A percentile compares a stretch with the other conserved stretches of the same genome.
These are phyloP conservation scores for Pao palembangensis DNA, from an alignment of 2,113 vertebrate genomes.

Conservation along the genomic window DNA sequence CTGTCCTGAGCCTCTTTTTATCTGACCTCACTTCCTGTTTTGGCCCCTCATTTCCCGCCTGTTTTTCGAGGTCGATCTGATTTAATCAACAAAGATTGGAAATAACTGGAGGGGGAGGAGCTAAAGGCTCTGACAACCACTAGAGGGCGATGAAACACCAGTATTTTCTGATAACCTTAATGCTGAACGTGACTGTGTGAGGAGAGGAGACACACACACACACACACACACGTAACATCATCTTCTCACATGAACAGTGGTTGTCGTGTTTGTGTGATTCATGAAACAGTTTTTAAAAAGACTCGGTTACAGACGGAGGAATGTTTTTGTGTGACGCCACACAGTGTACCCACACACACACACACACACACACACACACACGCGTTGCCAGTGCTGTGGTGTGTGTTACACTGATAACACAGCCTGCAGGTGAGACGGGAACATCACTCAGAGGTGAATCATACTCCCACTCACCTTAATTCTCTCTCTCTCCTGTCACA, in stretches of 20 bases:
- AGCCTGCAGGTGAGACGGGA: conserved; percentile 25
- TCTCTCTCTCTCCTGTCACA: conserved; percentile 16
- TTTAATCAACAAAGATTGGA: no score
- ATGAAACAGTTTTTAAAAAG: not conserved
- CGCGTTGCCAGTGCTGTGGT: conserved; percentile 17
- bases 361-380: conserved; percentile 13
- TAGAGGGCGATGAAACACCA: no score
- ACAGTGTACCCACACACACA: conserved; percentile 1
- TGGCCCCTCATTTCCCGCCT: no score
- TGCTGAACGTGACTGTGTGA: not conserved
- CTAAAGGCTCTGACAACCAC: no score
- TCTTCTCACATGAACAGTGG: conserved; percentile 20
- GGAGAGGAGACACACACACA: not conserved
- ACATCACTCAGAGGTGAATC: conserved; percentile 30
- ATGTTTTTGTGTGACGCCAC: conserved; percentile 12
- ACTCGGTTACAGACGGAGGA: conserved; percentile 7
- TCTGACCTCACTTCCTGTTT: no score
- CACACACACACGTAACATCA: conserved; percentile 5
- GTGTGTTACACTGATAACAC: conserved; percentile 35
- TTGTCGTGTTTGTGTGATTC: conserved; percentile 11
- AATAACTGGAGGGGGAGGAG: no score
- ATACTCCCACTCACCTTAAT: conserved; percentile 36
- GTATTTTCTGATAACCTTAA: no score
- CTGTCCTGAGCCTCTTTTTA: no score
- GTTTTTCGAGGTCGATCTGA: no score